These are phyloP conservation scores for Lycocerus yunnanus DNA, from an alignment of 2,888 invertebrate species.

Conservation along the genomic window DNA sequence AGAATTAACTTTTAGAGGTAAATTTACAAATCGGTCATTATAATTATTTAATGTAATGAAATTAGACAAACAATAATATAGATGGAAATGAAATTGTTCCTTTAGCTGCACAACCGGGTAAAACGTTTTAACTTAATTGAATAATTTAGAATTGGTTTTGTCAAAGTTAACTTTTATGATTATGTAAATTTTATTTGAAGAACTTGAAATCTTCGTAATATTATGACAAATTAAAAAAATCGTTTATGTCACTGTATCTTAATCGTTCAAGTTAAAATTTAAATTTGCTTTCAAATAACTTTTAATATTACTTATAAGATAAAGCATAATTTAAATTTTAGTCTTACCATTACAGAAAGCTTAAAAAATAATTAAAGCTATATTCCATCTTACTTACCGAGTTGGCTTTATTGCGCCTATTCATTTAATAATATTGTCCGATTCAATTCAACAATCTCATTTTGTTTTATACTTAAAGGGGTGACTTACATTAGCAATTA, in stretches of 20 bases:
- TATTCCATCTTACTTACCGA: constrained; percentile 32
- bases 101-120: not conserved
- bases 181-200: not conserved
- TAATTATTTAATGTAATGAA: not conserved
- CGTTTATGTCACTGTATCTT: not conserved
- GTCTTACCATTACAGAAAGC: constrained; percentile 11
- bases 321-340: constrained; percentile 14
- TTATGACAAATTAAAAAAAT: not conserved
- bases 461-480: constrained; percentile 9
- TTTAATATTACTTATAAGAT: constrained; percentile 19
- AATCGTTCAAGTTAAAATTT: not conserved
- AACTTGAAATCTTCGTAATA: not conserved
- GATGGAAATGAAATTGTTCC: not conserved
- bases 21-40: not conserved
- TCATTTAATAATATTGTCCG: constrained; percentile 24
- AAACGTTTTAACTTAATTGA: not conserved
- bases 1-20: not conserved
- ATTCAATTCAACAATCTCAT: constrained; percentile 9
- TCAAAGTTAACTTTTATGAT: not conserved
- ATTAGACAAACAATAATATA: not conserved
- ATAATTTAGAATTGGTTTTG: not conserved
- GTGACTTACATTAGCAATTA: not conserved
- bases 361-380: constrained; percentile 29
- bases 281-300: constrained; percentile 3
- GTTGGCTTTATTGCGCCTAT: constrained; percentile 28